Base-by-base conservation (phyloP, 1,140 invertebrate species). In the Acromyrmex echinatior region DNA sequence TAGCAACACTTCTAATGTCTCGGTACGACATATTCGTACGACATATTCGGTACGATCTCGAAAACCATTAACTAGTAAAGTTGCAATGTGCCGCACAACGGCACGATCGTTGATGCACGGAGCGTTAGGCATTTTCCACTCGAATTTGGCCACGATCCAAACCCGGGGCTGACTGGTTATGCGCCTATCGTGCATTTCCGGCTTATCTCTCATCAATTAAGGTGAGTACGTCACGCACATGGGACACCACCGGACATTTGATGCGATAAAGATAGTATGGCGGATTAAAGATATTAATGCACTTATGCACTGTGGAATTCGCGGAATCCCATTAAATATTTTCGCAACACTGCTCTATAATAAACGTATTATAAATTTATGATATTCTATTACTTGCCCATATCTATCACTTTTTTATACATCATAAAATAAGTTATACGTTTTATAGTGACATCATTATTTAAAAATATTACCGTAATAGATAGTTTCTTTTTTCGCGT, bases 141-240 rank as follows among this genome's bases (percentile, higher is more conserved):
- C 74, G 39, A 63, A 78, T 78, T 86, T 86, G 86, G 86, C 77
- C 78, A 31, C 53, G 28, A 35, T 76, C 86, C 86, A 86, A 86
- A 49, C 16, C 35, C 16, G 39, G 6, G 66, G 6, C 66, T 14
- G 39, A 70, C 66, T 70, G 39, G 39, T 70, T 70, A 70, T 51
- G 39, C 39, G 21, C 12, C 66, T 51, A 70, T 70, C 66, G 12
- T 51, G 14, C 21, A 70, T 70, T 70, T 70, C 66, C 45, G 66
- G 66, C 39, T 70, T 70, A 70, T 70, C 66, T 70, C 39, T 21
- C 66, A 70, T 70, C 66, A 70, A 70, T 70, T 70, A 70, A 70
- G 66, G 66, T 51, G 39, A 70, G 66, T 51, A 70, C 5, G 66
- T 70, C 66, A 70, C 66, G 66, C 66, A 70, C 39, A 18, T 45